Conservation (phyloP, 2,888 invertebrate genomes). For the Drosophila nr. perissopoda region DNA sequence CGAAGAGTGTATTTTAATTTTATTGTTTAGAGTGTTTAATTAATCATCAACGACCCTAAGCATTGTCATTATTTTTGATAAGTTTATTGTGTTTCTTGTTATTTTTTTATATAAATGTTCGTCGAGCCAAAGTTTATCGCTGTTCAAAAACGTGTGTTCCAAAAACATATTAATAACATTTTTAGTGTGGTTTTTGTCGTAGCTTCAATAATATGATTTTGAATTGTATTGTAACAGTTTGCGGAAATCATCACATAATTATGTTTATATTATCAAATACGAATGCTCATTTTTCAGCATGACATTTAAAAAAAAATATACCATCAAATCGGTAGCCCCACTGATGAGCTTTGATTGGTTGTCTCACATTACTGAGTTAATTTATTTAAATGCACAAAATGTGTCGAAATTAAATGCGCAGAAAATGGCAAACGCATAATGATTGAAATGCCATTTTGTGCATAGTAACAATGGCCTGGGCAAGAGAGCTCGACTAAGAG, state of each 20-base stretch:
- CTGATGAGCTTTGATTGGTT: neutral
- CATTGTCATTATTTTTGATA: neutral
- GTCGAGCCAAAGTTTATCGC: neutral
- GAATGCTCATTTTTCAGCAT: constrained; percentile 5
- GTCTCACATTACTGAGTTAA: constrained; percentile 11
- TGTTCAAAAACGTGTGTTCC: neutral
- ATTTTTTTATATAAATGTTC: neutral
- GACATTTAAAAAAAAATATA: constrained; percentile 3
- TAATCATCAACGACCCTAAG: neutral
- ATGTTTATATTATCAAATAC: neutral
- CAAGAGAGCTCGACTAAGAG: neutral
- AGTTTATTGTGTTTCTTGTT: neutral
- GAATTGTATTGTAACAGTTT: neutral
- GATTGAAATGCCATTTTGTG: constrained; percentile 22
- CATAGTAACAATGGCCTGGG: neutral
- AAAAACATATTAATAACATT: neutral
- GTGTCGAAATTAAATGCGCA: constrained; percentile 59
- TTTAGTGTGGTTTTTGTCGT: neutral
- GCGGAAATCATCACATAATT: neutral
- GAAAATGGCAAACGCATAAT: constrained; percentile 39
- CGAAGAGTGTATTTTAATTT: neutral
- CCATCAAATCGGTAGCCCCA: neutral
- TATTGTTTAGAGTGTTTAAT: neutral
- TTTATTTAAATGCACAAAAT: constrained; percentile 56
- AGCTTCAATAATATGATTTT: neutral